phyloP scores from a whole-genome alignment of 2,888 invertebrate genomes.

The Cantharis lateralis region DNA sequence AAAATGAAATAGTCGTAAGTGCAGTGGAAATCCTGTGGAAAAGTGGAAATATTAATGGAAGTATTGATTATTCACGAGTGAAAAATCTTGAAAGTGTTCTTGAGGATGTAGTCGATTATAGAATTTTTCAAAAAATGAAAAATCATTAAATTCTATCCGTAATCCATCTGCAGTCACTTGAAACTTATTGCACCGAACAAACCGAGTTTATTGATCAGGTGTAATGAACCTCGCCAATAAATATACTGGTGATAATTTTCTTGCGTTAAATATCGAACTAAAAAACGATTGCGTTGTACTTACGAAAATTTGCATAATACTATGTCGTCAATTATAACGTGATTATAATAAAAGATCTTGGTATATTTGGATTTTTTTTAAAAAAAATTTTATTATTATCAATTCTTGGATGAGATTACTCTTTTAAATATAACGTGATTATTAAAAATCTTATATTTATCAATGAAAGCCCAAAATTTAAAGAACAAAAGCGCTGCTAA shows the following conservation, averaged over 20 bases:
- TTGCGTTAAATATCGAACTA: background rate
- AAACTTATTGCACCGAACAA: background rate
- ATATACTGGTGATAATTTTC: background rate
- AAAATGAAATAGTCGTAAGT: background rate
- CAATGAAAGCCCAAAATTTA: background rate
- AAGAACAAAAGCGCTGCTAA: background rate
- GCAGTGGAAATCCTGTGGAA: background rate
- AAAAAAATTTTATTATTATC: too few relatives aligned
- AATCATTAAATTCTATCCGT: background rate
- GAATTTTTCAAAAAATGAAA: background rate
- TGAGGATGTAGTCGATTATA: background rate
- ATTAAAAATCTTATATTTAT: too few relatives aligned
- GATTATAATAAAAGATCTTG: too few relatives aligned
- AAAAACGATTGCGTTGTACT: too few relatives aligned
- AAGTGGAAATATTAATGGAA: too few relatives aligned
- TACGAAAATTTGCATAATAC: too few relatives aligned
- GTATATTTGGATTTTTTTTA: too few relatives aligned
- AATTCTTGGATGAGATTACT: too few relatives aligned
- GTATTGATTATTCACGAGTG: background rate
- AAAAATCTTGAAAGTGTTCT: background rate
- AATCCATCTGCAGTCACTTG: background rate
- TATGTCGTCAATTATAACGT: too few relatives aligned
- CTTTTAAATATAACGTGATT: too few relatives aligned
- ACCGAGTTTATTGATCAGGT: background rate
- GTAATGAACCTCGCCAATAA: background rate